Conservation (phyloP, 2,888 invertebrate species). For the Pandemis corylana region DNA sequence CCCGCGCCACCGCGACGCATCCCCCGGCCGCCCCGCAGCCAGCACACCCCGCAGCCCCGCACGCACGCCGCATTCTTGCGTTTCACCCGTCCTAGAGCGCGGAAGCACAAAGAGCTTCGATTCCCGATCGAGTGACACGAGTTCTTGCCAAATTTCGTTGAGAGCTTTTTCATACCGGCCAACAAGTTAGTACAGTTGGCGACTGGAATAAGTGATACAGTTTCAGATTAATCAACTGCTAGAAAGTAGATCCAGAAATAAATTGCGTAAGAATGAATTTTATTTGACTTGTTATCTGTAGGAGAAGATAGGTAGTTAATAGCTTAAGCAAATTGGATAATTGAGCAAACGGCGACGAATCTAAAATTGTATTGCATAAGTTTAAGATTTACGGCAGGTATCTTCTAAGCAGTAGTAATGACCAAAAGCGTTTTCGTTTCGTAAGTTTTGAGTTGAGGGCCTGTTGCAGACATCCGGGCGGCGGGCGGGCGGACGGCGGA, state of each 20-base stretch:
- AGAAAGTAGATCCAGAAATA: neutral
- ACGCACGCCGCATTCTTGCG: conserved; percentile 83
- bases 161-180: conserved; percentile 37
- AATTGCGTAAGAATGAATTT: neutral
- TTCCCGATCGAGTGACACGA: conserved; percentile 44
- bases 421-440: neutral
- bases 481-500: neutral
- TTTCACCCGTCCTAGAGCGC: conserved; percentile 61
- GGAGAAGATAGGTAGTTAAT: neutral
- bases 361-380: neutral
- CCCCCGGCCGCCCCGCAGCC: conserved; percentile 66
- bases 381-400: neutral
- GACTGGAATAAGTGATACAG: neutral
- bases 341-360: neutral
- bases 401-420: neutral
- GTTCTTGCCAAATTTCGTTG: conserved; percentile 37
- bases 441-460: conserved; percentile 3
- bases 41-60: conserved; percentile 59
- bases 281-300: neutral
- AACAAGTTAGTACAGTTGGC: conserved; percentile 35
- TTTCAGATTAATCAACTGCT: neutral
- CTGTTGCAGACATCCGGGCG: conserved; percentile 6
- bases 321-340: neutral
- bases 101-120: conserved; percentile 66
- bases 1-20: conserved; percentile 57